Base-by-base conservation (phyloP, 2,113 vertebrate genomes). In the Microcebus tavaratra region DNA sequence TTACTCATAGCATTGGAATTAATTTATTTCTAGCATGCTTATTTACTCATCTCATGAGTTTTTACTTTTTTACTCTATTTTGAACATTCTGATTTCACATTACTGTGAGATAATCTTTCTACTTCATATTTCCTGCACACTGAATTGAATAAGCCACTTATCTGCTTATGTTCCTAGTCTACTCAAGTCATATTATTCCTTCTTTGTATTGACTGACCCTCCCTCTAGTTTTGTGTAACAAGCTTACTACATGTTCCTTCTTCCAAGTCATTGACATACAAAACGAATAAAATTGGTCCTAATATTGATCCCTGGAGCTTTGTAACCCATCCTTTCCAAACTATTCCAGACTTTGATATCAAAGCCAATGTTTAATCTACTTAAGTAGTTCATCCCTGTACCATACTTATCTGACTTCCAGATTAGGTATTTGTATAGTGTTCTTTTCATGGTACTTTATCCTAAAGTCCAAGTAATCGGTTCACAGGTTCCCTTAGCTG, bases 211-310 rank as follows among this genome's bases (percentile, higher is more conserved):
- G 85, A 97, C 78, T 85, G 88, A 70, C 75, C 88, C 96, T 97
- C 91, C 94, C 75, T 95, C 88, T 86, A 63, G 91, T 96, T 97
- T 94, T 97, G 88, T 97, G 57, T 81, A 50, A 91, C 88, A 65
- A 92, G 96, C 95, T 97, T 94, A 94, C 95, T 57, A 63, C 70
- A 63, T 91, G 94, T 88, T 95, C 67, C 94, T 94, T 96, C 96
- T 97, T 96, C 68, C 78, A 96, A 94, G 90, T 96, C 95, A 97
- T 4, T 96, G 93, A 95, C 86, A 97, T 86, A 96, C 92, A 84
- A 96, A 97, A 95, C 95, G 96, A 97, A 90, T 93, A 95, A 97
- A 97, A 96, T 86, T 72, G 81, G 21, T 86, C 78, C 82, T 86
- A 83, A 91, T 93, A 95, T 96, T 91, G 96, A 97, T 98, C 50